phyloP scores from a whole-genome alignment of 2,888 invertebrate genomes.

The Schrankia costaestrigalis region DNA sequence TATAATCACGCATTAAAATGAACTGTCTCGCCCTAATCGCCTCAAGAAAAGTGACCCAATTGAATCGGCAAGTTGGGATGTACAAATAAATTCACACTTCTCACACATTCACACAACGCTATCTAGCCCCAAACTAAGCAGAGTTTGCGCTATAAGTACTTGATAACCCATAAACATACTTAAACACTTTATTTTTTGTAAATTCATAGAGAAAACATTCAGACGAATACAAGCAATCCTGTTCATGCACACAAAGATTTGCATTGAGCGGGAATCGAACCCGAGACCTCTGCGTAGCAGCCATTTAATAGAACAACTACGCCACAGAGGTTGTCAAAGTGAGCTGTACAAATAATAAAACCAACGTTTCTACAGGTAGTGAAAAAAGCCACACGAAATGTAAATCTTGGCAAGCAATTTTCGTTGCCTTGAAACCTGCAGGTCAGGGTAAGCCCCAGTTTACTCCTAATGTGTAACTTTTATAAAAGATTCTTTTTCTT shows the following conservation, averaged over 20 bases:
- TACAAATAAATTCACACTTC: too few relatives aligned
- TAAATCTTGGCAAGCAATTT: conserved; percentile 41
- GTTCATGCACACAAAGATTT: neutral
- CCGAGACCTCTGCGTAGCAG: too few relatives aligned
- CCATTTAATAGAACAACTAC: too few relatives aligned
- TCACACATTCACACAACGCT: too few relatives aligned
- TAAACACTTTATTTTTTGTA: too few relatives aligned
- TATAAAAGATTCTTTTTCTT: conserved; percentile 17
- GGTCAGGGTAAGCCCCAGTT: conserved; percentile 50
- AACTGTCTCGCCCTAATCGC: conserved; percentile 15
- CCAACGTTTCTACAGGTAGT: conserved; percentile 17
- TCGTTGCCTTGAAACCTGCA: conserved; percentile 49
- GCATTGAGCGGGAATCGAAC: too few relatives aligned
- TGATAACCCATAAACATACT: too few relatives aligned
- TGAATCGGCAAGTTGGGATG: conserved; percentile 22
- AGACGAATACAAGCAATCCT: too few relatives aligned
- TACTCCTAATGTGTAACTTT: conserved; percentile 29
- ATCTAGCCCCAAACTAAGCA: too few relatives aligned
- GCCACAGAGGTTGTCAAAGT: too few relatives aligned
- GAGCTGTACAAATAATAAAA: conserved; percentile 10
- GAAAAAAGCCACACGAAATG: conserved; percentile 25
- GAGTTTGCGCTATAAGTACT: too few relatives aligned
- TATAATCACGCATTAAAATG: conserved; percentile 9
- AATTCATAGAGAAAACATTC: too few relatives aligned
- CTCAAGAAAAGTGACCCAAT: conserved; percentile 24